Conservation (phyloP, 2,888 invertebrate species). For the Phortica okadai region DNA sequence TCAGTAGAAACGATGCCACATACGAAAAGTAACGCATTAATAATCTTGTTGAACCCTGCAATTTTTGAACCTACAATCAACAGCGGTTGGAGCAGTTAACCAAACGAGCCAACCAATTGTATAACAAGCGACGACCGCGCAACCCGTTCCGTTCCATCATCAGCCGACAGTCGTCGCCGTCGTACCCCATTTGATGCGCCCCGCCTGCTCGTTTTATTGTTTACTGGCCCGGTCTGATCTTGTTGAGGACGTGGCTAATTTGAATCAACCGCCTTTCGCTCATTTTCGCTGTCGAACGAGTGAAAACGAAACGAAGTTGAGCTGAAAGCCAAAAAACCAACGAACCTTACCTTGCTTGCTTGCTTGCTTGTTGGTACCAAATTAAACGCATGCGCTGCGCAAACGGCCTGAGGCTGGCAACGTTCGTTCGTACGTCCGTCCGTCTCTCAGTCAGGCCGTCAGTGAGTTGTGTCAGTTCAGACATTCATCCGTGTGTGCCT, state of each 20-base stretch:
- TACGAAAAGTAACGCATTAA: slow-evolving; percentile 56
- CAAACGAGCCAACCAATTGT: neutral
- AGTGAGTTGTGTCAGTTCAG: too few species aligned
- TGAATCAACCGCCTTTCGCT: slow-evolving; percentile 71
- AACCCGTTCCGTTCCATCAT: neutral
- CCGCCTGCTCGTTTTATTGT: slow-evolving; percentile 69
- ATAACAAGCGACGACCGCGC: slow-evolving; percentile 39
- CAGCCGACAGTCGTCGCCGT: neutral
- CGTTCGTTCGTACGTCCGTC: slow-evolving; percentile 13
- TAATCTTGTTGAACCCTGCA: slow-evolving; percentile 69
- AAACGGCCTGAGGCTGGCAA: slow-evolving; percentile 48
- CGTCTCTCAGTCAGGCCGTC: neutral
- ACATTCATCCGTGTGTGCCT: neutral
- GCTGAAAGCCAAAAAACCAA: slow-evolving; percentile 12
- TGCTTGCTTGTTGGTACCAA: slow-evolving; percentile 44
- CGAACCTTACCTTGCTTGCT: slow-evolving; percentile 37
- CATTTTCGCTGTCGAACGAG: slow-evolving; percentile 65
- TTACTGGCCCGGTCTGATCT: slow-evolving; percentile 60
- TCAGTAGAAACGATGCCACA: neutral
- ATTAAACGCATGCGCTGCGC: slow-evolving; percentile 67
- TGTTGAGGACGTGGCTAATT: slow-evolving; percentile 68
- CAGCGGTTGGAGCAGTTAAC: slow-evolving; percentile 39
- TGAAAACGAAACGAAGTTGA: slow-evolving; percentile 55
- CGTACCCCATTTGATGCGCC: slow-evolving; percentile 60
- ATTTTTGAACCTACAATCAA: slow-evolving; percentile 69